phyloP scores from a whole-genome alignment of 2,113 vertebrate genomes.

The Monopterus albus region DNA sequence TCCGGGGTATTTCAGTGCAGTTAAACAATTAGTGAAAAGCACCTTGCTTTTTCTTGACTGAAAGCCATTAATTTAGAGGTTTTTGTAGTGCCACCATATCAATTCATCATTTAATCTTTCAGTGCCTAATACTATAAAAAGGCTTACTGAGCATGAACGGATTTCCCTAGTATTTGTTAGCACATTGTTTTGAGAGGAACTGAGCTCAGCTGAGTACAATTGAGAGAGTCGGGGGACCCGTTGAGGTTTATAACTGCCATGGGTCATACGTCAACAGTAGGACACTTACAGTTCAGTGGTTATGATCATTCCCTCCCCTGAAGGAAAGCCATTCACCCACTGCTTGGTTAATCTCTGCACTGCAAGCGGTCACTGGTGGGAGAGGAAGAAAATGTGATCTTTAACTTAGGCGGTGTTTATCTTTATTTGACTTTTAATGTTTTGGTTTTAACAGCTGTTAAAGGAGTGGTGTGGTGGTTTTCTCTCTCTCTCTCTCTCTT shows the following conservation, averaged over 20 bases:
- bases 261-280: slow-evolving; percentile 72
- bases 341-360: slow-evolving; percentile 51
- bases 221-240: slow-evolving; percentile 56
- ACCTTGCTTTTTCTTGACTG: slow-evolving; percentile 2
- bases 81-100: background rate
- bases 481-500: too few relatives aligned
- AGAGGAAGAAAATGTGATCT: slow-evolving; percentile 65
- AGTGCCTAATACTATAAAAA: slow-evolving; percentile 32
- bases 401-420: slow-evolving; percentile 64
- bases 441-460: slow-evolving; percentile 52
- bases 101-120: slow-evolving; percentile 39
- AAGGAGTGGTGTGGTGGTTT: slow-evolving; percentile 40
- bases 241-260: slow-evolving; percentile 69
- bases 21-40: background rate
- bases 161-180: slow-evolving; percentile 60
- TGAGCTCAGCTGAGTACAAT: slow-evolving; percentile 61
- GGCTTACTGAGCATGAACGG: slow-evolving; percentile 22
- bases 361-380: slow-evolving; percentile 46
- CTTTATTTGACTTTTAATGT: slow-evolving; percentile 68
- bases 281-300: slow-evolving; percentile 72
- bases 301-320: slow-evolving; percentile 68
- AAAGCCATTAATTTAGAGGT: slow-evolving; percentile 11
- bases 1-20: background rate
- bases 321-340: slow-evolving; percentile 69
- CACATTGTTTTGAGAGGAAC: slow-evolving; percentile 53